phyloP scores from a whole-genome alignment of 2,888 invertebrate genomes.

The Tigriopus californicus region DNA sequence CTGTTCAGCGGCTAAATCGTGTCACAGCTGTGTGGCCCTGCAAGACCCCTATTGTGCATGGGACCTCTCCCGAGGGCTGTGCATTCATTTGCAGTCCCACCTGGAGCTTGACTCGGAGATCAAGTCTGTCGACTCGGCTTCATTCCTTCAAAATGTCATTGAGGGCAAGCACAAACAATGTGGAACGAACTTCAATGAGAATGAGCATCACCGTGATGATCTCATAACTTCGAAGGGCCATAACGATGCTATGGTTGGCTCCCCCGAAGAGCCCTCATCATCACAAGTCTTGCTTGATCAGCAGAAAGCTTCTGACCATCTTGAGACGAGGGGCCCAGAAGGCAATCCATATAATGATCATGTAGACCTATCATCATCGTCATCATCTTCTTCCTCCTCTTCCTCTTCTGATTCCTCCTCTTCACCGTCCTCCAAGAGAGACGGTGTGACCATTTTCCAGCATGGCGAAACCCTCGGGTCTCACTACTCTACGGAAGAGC shows the following conservation, averaged over 20 bases:
- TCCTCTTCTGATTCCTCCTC: too few relatives aligned
- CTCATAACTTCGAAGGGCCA: too few relatives aligned
- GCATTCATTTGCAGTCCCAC: background rate
- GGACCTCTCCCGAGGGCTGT: slow-evolving; percentile 41
- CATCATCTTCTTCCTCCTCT: too few relatives aligned
- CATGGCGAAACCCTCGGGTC: background rate
- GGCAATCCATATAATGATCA: slow-evolving; percentile 17
- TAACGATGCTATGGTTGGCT: too few relatives aligned
- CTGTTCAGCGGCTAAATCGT: slow-evolving; percentile 41
- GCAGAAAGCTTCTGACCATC: slow-evolving; percentile 13
- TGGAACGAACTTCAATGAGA: background rate
- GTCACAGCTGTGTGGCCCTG: slow-evolving; percentile 62
- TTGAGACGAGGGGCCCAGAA: too few relatives aligned
- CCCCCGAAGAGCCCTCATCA: too few relatives aligned
- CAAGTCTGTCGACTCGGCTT: slow-evolving; percentile 2
- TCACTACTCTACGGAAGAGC: slow-evolving; percentile 51
- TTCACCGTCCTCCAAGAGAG: slow-evolving; percentile 17
- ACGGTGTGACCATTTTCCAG: background rate
- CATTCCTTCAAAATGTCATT: slow-evolving; percentile 15
- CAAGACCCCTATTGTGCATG: slow-evolving; percentile 97
- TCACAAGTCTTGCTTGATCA: background rate
- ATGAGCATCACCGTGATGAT: too few relatives aligned
- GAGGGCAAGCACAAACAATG: slow-evolving; percentile 14
- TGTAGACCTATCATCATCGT: background rate
- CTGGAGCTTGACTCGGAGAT: slow-evolving; percentile 13